These are phyloP conservation scores for Boulengerochromis microlepis DNA, from an alignment of 2,113 vertebrate species.

Conservation along the genomic window DNA sequence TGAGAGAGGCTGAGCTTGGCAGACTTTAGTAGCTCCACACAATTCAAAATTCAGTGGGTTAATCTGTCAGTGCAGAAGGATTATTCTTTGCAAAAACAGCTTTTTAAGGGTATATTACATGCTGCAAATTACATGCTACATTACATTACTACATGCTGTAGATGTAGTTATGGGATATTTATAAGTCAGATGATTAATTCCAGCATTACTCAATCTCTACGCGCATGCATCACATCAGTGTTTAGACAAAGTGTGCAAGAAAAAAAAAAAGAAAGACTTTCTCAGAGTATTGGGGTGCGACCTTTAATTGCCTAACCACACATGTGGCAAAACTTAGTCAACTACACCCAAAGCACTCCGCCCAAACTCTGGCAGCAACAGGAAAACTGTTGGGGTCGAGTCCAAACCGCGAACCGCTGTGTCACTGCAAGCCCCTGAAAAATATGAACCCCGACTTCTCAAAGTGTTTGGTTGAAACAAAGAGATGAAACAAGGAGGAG, in stretches of 20 bases:
- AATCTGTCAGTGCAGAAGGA: not conserved
- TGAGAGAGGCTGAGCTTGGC: not conserved
- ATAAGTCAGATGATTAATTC: not conserved
- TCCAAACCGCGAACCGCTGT: conserved; percentile 25
- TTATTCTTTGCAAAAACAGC: not conserved
- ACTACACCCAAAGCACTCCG: conserved; percentile 44
- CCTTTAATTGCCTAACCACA: conserved; percentile 37
- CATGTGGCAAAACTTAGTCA: conserved; percentile 53
- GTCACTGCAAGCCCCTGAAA: not conserved
- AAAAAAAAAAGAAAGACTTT: not conserved
- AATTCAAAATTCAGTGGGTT: not conserved
- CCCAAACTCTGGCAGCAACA: conserved; percentile 24
- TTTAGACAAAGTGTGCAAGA: not conserved
- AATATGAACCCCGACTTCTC: not conserved
- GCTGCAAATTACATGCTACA: no score
- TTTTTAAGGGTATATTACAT: not conserved
- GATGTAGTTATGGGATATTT: not conserved
- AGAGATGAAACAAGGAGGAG: conserved; percentile 20
- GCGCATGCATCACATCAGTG: not conserved
- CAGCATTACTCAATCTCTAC: not conserved
- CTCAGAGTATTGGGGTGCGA: conserved; percentile 9
- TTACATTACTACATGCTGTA: no score
- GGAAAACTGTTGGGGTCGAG: conserved; percentile 19
- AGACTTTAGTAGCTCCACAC: not conserved
- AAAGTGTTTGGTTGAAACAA: conserved; percentile 25